Base-by-base conservation (phyloP, 1,140 invertebrate species). In the Parasteatoda tepidariorum region DNA sequence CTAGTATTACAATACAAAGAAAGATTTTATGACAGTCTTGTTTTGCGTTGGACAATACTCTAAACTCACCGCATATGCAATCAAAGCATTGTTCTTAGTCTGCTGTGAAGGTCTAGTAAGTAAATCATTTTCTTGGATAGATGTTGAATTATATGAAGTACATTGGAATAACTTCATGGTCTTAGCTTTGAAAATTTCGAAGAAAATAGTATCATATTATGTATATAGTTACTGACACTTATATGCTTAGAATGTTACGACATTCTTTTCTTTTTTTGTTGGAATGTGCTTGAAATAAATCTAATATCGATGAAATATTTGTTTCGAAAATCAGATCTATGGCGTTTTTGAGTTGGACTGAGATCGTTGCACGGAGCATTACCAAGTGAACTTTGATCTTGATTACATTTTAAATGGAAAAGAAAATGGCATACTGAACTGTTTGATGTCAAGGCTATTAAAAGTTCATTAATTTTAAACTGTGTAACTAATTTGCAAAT, bases 21-120 rank as follows among this genome's bases (percentile, higher is more conserved):
- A 24, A 68, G 15, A 41, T 68, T 74, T 74, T 74, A 74, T 38
- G 71, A 61, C n/a, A 28, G 71, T 59, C 30, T 61, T 34, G 26
- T 34, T 61, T 74, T n/a, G 5, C 38, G 11, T 61, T 31, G 71
- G 71, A 74, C 71, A 74, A 74, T 74, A 57, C 71, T 28, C 31
- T 54, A 74, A 34, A 55, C 41, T 31, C 48, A 18, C 62, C 62
- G 62, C 62, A 57, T 55, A 57, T 38, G 41, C 6, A 57, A 30
- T 22, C 26, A 15, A 22, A 31, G 68, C 28, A 71, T 71, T 71
- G 68, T 71, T 71, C 24, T 48, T 55, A 28, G 28, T 31, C 28
- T 57, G 7, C 48, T 57, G 38, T 54, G 48, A 54, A 71, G 48
- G n/a, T 11, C 41, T 55, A 15, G 48, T 30, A 22, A 24, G 22